These are phyloP conservation scores for Halichoerus grypus DNA, from an alignment of 2,113 vertebrate species.

Conservation along the genomic window DNA sequence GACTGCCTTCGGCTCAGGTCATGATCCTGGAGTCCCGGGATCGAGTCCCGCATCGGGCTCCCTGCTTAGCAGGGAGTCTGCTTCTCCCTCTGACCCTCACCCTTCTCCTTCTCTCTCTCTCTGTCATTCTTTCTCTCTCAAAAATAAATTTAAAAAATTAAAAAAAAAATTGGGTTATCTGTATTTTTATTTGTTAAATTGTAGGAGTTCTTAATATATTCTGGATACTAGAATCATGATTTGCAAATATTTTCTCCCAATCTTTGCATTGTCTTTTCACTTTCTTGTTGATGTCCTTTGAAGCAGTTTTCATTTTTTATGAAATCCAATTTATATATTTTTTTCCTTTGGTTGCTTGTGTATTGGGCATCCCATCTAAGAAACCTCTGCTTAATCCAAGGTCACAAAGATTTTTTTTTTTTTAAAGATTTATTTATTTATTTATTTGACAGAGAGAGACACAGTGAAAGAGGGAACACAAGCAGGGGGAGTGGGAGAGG, in stretches of 20 bases:
- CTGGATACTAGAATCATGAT: background rate
- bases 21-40: too few relatives aligned
- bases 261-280: background rate
- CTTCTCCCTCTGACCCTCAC: too few relatives aligned
- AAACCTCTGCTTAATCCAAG: background rate
- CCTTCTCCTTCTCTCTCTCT: too few relatives aligned
- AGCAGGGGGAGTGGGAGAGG: too few relatives aligned
- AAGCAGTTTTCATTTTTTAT: conserved; percentile 2
- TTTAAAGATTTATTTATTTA: too few relatives aligned
- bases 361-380: background rate
- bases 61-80: too few relatives aligned
- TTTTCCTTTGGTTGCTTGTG: background rate
- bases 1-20: too few relatives aligned
- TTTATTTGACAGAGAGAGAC: too few relatives aligned
- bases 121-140: too few relatives aligned
- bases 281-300: background rate
- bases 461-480: too few relatives aligned
- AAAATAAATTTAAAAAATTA: too few relatives aligned
- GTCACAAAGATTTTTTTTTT: background rate
- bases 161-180: background rate
- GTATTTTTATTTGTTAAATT: background rate
- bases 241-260: conserved; percentile 38
- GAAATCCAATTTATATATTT: background rate
- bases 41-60: too few relatives aligned
- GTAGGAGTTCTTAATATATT: background rate